Evolutionary conservation across 2,113 vertebrate genomes (phyloP).

Genomic region (Oreochromis spilurus): DNA sequence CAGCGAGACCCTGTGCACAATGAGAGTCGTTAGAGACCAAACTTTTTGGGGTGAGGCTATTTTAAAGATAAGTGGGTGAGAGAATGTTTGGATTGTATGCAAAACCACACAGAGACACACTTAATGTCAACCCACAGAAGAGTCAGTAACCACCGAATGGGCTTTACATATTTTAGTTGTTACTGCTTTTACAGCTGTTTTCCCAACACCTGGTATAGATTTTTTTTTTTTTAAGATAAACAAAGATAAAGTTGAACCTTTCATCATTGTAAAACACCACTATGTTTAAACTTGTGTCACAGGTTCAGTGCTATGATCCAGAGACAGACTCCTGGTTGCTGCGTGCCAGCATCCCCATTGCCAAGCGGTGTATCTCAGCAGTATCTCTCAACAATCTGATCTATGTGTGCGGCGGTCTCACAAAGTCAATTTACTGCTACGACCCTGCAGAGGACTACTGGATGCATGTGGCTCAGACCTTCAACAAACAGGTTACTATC

Average conservation of each 20-base stretch:
- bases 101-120: not conserved
- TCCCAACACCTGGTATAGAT: not conserved
- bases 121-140: not conserved
- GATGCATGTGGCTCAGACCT: slow-evolving; percentile 96
- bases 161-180: not conserved
- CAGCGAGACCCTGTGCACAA: not conserved
- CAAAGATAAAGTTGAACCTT: not conserved
- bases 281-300: slow-evolving; percentile 25
- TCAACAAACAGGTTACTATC: slow-evolving; percentile 86
- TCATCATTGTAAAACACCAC: not conserved
- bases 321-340: slow-evolving; percentile 87
- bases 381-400: slow-evolving; percentile 94
- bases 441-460: slow-evolving; percentile 96
- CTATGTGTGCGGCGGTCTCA: slow-evolving; percentile 95
- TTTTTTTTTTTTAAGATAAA: not conserved
- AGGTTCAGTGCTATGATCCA: slow-evolving; percentile 98
- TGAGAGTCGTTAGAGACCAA: not conserved
- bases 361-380: slow-evolving; percentile 94
- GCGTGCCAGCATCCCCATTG: slow-evolving; percentile 94
- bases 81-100: slow-evolving; percentile 7
- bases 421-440: slow-evolving; percentile 95
- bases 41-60: not conserved
- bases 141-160: not conserved
- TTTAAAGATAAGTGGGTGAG: slow-evolving; percentile 4
- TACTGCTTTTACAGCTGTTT: not conserved